phyloP scores from a whole-genome alignment of 2,113 vertebrate species.

The Xyrauchen texanus region DNA sequence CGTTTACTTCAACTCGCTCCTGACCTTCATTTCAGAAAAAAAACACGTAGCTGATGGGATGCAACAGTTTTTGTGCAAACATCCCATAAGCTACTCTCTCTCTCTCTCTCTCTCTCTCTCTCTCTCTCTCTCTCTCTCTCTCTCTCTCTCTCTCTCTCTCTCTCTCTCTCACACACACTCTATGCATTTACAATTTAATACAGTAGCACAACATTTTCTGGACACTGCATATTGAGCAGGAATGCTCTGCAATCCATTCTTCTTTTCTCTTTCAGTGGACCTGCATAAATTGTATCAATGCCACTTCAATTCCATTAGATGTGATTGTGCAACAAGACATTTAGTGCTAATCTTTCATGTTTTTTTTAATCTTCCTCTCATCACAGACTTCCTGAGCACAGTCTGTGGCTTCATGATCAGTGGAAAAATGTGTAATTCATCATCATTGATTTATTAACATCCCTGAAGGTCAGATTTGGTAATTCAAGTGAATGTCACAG shows the following conservation, averaged over 20 bases:
- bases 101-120: neutral
- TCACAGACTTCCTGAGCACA: too few species aligned
- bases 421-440: too few species aligned
- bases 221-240: neutral
- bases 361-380: too few species aligned
- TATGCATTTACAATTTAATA: neutral
- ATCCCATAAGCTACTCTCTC: neutral
- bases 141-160: neutral
- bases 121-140: conserved; percentile 10
- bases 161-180: conserved; percentile 5
- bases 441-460: too few species aligned
- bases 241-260: neutral
- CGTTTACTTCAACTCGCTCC: neutral
- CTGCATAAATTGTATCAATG: too few species aligned
- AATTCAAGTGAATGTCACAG: too few species aligned
- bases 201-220: neutral
- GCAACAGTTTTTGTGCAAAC: neutral
- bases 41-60: neutral
- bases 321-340: too few species aligned
- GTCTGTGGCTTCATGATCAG: too few species aligned
- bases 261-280: too few species aligned
- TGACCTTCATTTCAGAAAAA: neutral
- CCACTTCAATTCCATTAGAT: too few species aligned
- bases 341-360: too few species aligned
- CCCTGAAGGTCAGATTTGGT: too few species aligned